These are phyloP conservation scores for Zaprionus nigranus DNA, from an alignment of 1,140 invertebrate genomes.

Conservation along the genomic window DNA sequence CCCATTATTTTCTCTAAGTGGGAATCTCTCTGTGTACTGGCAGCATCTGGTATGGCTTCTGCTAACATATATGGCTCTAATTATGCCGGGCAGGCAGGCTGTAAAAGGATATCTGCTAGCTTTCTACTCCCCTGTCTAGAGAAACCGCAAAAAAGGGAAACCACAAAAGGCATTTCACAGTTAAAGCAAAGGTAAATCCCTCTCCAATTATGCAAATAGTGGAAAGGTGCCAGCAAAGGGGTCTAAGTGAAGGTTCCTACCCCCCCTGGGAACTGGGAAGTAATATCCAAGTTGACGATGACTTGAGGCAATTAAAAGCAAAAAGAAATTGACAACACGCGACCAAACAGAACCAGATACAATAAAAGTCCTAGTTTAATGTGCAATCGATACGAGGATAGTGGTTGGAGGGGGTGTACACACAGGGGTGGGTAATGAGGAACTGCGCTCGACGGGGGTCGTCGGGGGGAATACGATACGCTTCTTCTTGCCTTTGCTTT, in stretches of 20 bases:
- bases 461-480: slow-evolving; percentile 55
- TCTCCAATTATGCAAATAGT: slow-evolving; percentile 72
- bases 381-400: slow-evolving; percentile 58
- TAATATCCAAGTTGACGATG: slow-evolving; percentile 44
- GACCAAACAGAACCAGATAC: slow-evolving; percentile 30
- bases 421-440: slow-evolving; percentile 22
- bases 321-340: slow-evolving; percentile 72
- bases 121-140: slow-evolving; percentile 28
- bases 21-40: neutral
- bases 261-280: slow-evolving; percentile 25
- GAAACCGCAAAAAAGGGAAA: slow-evolving; percentile 76
- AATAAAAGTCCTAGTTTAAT: slow-evolving; percentile 40
- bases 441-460: neutral
- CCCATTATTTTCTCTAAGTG: neutral
- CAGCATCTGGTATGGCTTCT: slow-evolving; percentile 25
- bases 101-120: slow-evolving; percentile 56
- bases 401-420: slow-evolving; percentile 9
- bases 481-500: slow-evolving; percentile 31
- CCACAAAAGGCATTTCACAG: slow-evolving; percentile 52
- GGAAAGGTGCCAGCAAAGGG: too few species aligned
- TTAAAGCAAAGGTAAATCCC: slow-evolving; percentile 64
- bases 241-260: neutral
- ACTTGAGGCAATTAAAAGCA: slow-evolving; percentile 54
- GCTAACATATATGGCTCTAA: slow-evolving; percentile 14
- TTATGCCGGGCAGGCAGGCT: slow-evolving; percentile 24